Conservation (phyloP, 2,888 invertebrate genomes). For the Drosophila nr. perissopoda region DNA sequence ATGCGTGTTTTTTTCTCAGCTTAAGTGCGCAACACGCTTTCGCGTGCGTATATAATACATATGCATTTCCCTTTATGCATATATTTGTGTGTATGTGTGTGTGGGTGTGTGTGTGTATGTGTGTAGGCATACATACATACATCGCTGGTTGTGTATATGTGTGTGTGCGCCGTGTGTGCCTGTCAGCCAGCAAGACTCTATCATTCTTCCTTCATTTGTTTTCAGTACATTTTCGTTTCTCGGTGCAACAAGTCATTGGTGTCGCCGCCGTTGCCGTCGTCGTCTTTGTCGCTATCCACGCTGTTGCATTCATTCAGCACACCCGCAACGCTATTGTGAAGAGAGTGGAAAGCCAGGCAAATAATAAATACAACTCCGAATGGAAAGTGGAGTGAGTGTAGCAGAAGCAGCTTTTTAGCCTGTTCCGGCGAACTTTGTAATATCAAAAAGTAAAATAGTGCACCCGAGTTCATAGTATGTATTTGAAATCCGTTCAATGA, state of each 20-base stretch:
- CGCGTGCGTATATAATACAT: slow-evolving; percentile 11
- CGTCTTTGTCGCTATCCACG: slow-evolving; percentile 1
- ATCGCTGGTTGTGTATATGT: slow-evolving; percentile 5
- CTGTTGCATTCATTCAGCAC: slow-evolving; percentile 32
- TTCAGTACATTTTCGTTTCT: slow-evolving; percentile 66
- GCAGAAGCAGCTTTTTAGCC: slow-evolving; percentile 10
- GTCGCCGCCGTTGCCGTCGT: slow-evolving; percentile 34
- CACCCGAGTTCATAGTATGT: slow-evolving; percentile 24
- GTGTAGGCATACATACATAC: background rate
- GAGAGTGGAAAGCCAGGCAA: slow-evolving; percentile 36
- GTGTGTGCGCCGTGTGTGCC: slow-evolving; percentile 9
- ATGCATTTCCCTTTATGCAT: slow-evolving; percentile 1
- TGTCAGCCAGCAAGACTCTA: slow-evolving; percentile 32
- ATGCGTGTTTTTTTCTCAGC: slow-evolving; percentile 13
- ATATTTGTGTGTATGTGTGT: background rate
- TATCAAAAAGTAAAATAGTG: slow-evolving; percentile 25
- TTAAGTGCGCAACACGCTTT: slow-evolving; percentile 42
- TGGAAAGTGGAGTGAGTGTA: slow-evolving; percentile 73
- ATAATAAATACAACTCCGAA: slow-evolving; percentile 31
- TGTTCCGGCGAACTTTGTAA: slow-evolving; percentile 21
- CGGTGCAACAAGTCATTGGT: slow-evolving; percentile 76
- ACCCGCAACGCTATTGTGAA: slow-evolving; percentile 29
- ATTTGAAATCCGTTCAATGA: slow-evolving; percentile 65
- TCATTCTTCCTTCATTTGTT: slow-evolving; percentile 72
- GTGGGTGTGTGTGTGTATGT: slow-evolving; percentile 3